Conservation (phyloP, 2,797 vertebrate genomes). For the Anolis apletophallus region DNA sequence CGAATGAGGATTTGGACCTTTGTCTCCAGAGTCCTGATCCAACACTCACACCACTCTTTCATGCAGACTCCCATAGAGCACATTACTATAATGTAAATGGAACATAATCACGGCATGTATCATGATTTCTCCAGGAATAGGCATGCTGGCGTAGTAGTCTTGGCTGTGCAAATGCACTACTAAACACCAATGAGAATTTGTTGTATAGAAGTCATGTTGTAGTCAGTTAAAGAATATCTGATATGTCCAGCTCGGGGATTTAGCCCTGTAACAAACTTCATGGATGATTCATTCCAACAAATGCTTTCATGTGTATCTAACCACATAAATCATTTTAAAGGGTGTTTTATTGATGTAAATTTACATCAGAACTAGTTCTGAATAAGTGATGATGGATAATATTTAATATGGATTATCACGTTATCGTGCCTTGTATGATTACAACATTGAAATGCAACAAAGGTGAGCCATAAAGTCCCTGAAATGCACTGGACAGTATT, state of each 20-base stretch:
- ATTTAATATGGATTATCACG: slow-evolving; percentile 8
- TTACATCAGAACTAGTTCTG: background rate
- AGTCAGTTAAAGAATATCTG: background rate
- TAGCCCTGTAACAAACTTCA: background rate
- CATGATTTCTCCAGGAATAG: too few relatives aligned
- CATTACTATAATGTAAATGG: too few relatives aligned
- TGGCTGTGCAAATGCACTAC: too few relatives aligned
- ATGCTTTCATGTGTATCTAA: background rate
- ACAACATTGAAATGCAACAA: background rate
- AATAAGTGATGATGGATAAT: background rate
- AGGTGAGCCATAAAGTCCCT: background rate
- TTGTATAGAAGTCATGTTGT: too few relatives aligned
- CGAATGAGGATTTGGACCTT: too few relatives aligned
- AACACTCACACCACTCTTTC: too few relatives aligned
- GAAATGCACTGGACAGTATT: background rate
- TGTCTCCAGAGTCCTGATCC: too few relatives aligned
- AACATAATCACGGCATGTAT: too few relatives aligned
- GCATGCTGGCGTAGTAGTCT: too few relatives aligned
- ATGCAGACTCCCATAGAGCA: too few relatives aligned
- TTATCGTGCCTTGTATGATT: background rate
- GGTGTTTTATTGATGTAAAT: background rate
- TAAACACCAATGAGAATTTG: too few relatives aligned
- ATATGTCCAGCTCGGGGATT: background rate
- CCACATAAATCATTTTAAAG: background rate
- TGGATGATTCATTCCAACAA: background rate